Evolutionary conservation across 1,140 invertebrate species (phyloP).

Genomic region (Triops longicaudatus): DNA sequence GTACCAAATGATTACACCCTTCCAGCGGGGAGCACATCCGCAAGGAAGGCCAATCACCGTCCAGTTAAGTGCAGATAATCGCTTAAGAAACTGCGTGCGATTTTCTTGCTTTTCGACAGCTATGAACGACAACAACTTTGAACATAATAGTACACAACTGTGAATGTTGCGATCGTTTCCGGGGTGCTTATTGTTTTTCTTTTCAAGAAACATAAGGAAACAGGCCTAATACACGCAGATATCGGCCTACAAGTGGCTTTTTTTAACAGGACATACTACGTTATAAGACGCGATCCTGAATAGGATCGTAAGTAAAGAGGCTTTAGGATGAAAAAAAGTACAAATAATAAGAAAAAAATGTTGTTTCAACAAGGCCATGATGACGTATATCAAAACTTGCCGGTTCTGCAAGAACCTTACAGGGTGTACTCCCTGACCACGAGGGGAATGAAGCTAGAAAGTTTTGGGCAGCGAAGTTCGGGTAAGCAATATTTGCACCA

Average conservation of each 20-base stretch:
- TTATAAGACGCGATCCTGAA: neutral
- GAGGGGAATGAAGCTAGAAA: slow-evolving; percentile 6
- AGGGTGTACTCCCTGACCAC: slow-evolving; percentile 2
- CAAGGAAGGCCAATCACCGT: neutral
- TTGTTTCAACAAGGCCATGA: slow-evolving; percentile 3
- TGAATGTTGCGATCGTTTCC: neutral
- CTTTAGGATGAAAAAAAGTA: neutral
- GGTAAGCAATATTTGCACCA: neutral
- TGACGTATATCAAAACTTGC: slow-evolving; percentile 12
- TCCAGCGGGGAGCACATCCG: neutral
- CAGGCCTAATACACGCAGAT: neutral
- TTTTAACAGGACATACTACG: neutral
- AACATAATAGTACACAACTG: neutral
- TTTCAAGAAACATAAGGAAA: neutral
- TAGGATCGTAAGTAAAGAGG: neutral
- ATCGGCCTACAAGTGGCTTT: neutral
- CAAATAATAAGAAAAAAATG: neutral
- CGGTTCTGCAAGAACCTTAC: neutral
- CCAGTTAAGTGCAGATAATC: neutral
- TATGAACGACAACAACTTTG: neutral
- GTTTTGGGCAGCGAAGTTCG: neutral
- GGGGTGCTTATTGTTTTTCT: neutral
- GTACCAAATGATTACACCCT: neutral
- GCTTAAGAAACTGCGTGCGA: neutral
- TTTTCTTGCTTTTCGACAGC: neutral